Percentiles rank a stretch among this genome's conserved stretches.
phyloP scores from a whole-genome alignment of 2,797 vertebrate genomes.

The Numenius phaeopus region DNA sequence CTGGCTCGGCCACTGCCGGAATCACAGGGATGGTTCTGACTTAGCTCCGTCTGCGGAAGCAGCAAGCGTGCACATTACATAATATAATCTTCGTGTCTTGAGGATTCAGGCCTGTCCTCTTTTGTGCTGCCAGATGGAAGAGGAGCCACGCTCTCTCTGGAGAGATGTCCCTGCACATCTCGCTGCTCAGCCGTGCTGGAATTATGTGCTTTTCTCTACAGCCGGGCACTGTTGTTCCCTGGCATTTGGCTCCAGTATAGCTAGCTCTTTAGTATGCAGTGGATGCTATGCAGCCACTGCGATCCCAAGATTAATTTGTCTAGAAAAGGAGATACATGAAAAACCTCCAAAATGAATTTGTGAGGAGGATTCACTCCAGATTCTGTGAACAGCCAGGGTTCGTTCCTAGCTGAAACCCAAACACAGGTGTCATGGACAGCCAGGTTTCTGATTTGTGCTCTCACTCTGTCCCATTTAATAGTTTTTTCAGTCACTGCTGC shows the following conservation, averaged over 20 bases:
- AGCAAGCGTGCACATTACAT: conserved; percentile 69
- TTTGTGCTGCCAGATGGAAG: conserved; percentile 81
- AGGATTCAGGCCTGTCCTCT: conserved; percentile 80
- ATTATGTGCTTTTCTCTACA: conserved; percentile 43
- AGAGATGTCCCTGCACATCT: conserved; percentile 63
- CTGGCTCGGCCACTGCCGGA: conserved; percentile 37
- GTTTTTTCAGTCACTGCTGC: not conserved
- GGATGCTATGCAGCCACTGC: conserved; percentile 33
- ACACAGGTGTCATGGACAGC: not conserved
- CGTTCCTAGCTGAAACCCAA: not conserved
- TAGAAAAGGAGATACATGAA: conserved; percentile 50
- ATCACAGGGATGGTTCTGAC: conserved; percentile 41
- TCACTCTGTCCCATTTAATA: not conserved
- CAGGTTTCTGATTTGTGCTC: not conserved
- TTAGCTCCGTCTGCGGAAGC: conserved; percentile 63
- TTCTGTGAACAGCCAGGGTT: not conserved
- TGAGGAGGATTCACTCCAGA: conserved; percentile 19
- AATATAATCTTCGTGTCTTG: conserved; percentile 78
- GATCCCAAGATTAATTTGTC: conserved; percentile 70
- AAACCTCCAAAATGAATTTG: conserved; percentile 48
- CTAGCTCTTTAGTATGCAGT: conserved; percentile 67
- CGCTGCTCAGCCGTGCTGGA: conserved; percentile 33
- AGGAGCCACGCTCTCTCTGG: conserved; percentile 37
- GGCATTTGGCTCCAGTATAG: conserved; percentile 54
- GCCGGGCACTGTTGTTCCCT: conserved; percentile 28